A percentile compares a stretch with the other conserved stretches of the same genome.
These are phyloP conservation scores for Solenopsis fugax DNA, from an alignment of 1,140 invertebrate genomes.

Conservation along the genomic window DNA sequence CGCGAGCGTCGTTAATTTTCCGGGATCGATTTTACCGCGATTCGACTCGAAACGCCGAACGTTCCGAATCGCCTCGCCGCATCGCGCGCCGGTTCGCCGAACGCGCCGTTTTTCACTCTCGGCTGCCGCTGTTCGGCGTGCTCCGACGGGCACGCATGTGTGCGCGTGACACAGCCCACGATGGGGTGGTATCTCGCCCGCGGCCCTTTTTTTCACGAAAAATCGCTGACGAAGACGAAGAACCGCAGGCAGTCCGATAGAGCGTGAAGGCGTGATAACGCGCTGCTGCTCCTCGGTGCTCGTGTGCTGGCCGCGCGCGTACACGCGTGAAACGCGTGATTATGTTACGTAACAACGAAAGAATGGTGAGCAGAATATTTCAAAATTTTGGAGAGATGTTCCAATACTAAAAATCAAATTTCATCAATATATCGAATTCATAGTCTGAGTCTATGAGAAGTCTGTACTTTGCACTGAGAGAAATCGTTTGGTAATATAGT, in stretches of 20 bases:
- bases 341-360: background rate
- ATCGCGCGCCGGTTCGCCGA: slow-evolving; percentile 33
- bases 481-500: too few species aligned
- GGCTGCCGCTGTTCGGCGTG: background rate
- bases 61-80: slow-evolving; percentile 44
- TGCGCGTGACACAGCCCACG: slow-evolving; percentile 47
- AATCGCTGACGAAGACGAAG: slow-evolving; percentile 75
- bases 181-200: slow-evolving; percentile 44
- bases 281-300: slow-evolving; percentile 63
- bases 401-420: background rate
- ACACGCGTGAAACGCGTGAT: slow-evolving; percentile 28
- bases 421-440: too few species aligned
- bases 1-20: slow-evolving; percentile 68
- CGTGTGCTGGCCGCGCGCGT: slow-evolving; percentile 48
- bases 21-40: slow-evolving; percentile 54
- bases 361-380: background rate
- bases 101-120: slow-evolving; percentile 70
- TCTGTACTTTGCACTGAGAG: too few species aligned
- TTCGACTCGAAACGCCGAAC: slow-evolving; percentile 46
- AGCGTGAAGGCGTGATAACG: slow-evolving; percentile 73
- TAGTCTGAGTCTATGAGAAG: too few species aligned
- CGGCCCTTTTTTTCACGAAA: slow-evolving; percentile 61
- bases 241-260: slow-evolving; percentile 66
- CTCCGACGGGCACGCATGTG: slow-evolving; percentile 7
- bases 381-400: background rate